Percentiles rank a stretch among this genome's conserved stretches.
Evolutionary conservation across 2,113 vertebrate species (phyloP).

Genomic region (Heptranchias perlo): DNA sequence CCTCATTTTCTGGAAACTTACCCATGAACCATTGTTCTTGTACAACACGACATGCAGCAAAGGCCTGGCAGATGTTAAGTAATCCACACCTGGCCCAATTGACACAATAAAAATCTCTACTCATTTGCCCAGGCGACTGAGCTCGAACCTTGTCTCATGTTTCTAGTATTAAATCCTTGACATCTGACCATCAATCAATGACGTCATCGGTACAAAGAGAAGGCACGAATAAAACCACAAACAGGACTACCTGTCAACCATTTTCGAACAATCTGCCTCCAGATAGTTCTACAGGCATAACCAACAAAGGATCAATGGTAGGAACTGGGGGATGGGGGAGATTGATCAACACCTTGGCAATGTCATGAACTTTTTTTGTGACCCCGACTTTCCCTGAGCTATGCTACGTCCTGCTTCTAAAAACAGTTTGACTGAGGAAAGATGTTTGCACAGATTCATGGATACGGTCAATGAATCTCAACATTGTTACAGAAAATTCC

Average conservation of each 20-base stretch:
- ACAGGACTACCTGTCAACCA: no score
- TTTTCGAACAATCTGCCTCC: no score
- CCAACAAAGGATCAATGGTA: neutral
- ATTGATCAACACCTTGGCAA: neutral
- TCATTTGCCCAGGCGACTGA: neutral
- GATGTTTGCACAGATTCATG: neutral
- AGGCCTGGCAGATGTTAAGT: neutral
- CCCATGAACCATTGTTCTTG: neutral
- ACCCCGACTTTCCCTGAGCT: neutral
- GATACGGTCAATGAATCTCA: neutral
- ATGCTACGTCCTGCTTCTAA: neutral
- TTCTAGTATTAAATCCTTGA: neutral
- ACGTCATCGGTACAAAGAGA: neutral
- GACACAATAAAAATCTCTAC: neutral
- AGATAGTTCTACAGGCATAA: neutral
- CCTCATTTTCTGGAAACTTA: neutral
- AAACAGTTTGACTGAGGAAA: neutral
- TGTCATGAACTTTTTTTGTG: neutral
- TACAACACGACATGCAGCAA: neutral
- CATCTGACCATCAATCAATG: neutral
- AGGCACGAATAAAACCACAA: neutral
- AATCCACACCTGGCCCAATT: neutral
- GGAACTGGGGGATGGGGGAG: neutral
- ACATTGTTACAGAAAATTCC: no score
- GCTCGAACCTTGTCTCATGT: neutral